Base-by-base conservation (phyloP, 2,797 vertebrate genomes). In the Sorex maritimensis region DNA sequence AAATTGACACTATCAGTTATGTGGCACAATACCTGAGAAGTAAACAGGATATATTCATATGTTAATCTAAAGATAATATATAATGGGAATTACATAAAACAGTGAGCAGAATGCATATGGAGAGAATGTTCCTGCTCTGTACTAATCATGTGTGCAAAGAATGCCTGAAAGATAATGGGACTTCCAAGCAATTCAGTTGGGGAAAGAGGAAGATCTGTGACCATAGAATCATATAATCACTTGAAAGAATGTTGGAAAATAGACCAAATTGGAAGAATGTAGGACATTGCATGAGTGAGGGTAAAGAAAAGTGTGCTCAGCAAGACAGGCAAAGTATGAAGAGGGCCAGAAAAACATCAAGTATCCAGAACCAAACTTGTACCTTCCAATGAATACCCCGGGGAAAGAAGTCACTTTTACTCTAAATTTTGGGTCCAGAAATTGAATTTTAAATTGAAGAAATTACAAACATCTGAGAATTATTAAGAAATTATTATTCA, bases 401-500 rank as follows among this genome's bases (percentile, higher is more conserved):
- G 3, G 58, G 84, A 19, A 23, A 82, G 24, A 72, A 55, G 15
- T 71, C 55, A 73, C 44, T 65, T 23, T 69, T 8, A 61, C 19
- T 80, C 30, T 80, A 65, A 69, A 5, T 23, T 79, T 55, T 90
- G 15, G 80, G 63, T 58, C 14, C 90, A 86, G 21, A 79, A 92
- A 73, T 7, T 44, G 38, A 91, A 84, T 83, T 73, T 73, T 44
- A 90, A 87, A 81, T 75, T 72, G 55, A 28, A 34, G 34, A 85
- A 83, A 44, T 52, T 61, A 88, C 61, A 78, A 77, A 81, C 68
- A 73, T 81, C 15, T 86, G 68, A 89, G 30, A 92, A 85, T 68
- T 93, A 85, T 68, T 93, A 85, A 86, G 41, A 93, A 58, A 84
- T 92, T 86, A 11, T 14, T 61, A 92, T 6, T 21, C 44, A 61